phyloP scores from a whole-genome alignment of 2,797 vertebrate species.

The Epinephelus malabaricus region DNA sequence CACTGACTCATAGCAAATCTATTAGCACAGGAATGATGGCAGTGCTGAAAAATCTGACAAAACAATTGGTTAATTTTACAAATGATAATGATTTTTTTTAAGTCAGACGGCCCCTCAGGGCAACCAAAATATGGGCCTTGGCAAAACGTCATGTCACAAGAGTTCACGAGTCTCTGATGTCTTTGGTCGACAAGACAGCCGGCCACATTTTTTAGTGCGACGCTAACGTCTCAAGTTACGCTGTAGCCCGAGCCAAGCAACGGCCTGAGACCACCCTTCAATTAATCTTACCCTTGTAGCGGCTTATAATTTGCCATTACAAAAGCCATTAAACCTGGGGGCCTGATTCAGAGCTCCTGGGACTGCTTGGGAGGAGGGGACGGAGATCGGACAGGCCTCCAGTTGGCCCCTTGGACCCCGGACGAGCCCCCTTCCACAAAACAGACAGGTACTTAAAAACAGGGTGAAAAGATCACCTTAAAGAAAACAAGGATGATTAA shows the following conservation, averaged over 20 bases:
- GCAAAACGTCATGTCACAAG: conserved; percentile 74
- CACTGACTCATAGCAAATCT: conserved; percentile 77
- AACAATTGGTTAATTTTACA: conserved; percentile 91
- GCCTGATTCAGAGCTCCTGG: conserved; percentile 80
- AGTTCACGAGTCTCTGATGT: conserved; percentile 82
- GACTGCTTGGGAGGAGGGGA: conserved; percentile 75
- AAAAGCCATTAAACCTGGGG: conserved; percentile 87
- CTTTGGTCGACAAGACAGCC: conserved; percentile 80
- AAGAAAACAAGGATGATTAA: conserved; percentile 90
- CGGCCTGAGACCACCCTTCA: conserved; percentile 84
- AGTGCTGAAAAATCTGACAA: conserved; percentile 87
- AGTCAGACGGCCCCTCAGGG: conserved; percentile 76
- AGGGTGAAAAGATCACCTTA: conserved; percentile 87
- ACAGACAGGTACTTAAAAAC: conserved; percentile 89
- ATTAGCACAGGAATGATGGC: conserved; percentile 87
- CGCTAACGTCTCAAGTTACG: conserved; percentile 87
- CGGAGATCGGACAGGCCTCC: conserved; percentile 74
- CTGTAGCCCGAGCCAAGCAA: conserved; percentile 75
- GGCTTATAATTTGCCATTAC: conserved; percentile 91
- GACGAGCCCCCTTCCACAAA: conserved; percentile 81
- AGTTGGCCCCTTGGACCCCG: conserved; percentile 82
- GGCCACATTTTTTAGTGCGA: conserved; percentile 84
- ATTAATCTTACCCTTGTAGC: conserved; percentile 93
- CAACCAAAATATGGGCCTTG: conserved; percentile 80
- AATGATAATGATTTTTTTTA: conserved; percentile 88